Base-by-base conservation (phyloP, 2,113 vertebrate species). In the Theropithecus gelada region DNA sequence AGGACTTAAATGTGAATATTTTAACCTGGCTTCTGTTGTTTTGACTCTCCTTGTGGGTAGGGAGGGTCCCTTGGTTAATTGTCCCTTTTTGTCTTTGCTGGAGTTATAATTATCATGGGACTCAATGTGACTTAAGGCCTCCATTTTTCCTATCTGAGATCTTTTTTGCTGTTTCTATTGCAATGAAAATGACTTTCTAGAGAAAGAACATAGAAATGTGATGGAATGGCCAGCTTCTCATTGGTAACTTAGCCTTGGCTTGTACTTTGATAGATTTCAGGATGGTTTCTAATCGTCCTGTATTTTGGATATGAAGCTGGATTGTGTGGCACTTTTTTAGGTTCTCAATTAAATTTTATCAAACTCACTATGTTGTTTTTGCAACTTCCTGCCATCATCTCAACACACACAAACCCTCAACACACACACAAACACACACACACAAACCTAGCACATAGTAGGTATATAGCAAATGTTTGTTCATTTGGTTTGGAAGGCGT, bases 381-480 rank as follows among this genome's bases (percentile, higher is more conserved):
- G 14, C 10, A 89, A n/a, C 7, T 55, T 68, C 38, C 23, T 82
- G 9, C 9, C 23, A 57, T 14, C 40, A 35, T 48, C 73, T 25
- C 6, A 10, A 1, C 12, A 13, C 12, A 23, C 16, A 64, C 59
- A 12, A 27, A 61, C 59, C 59, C 59, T 61, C 59, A 61, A 27
- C 25, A 61, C 25, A 61, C 23, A 61, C 10, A 61, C 25, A 61
- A 5, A 30, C 59, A 59, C 59, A 27, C 10, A 61, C 23, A 30
- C 8, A 75, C n/a, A 73, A 68, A 43, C 22, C 14, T 92, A 75
- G 57, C 10, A 73, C 27, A 16, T 10, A 23, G 6, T 78, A 86
- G 43, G 38, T 73, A 61, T 92, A 93, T 48, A 64, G 91, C 86
- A 78, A 94, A 85, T 81, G 50, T 75, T 91, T 94, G 78, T 75